Percentiles rank a stretch among this genome's conserved stretches.
These are phyloP conservation scores for Callipepla californica DNA, from an alignment of 2,113 vertebrate species.

Conservation along the genomic window DNA sequence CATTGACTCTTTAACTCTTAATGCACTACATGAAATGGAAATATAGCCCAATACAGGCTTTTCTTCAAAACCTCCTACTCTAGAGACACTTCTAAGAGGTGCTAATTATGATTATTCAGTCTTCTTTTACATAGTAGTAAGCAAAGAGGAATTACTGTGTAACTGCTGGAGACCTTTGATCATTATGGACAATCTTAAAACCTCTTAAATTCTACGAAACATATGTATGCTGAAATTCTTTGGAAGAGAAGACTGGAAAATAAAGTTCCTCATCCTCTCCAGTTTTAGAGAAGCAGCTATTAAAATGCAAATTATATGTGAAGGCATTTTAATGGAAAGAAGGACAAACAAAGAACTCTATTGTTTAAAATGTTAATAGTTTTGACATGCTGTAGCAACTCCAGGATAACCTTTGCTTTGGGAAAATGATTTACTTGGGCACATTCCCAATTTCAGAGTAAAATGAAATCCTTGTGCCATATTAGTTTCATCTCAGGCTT, in stretches of 20 bases:
- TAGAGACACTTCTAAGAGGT: neutral
- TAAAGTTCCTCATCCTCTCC: neutral
- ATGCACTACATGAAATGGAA: neutral
- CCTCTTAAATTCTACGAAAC: neutral
- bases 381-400: neutral
- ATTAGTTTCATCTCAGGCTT: neutral
- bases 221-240: neutral
- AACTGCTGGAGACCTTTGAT: neutral
- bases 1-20: too few species aligned
- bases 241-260: neutral
- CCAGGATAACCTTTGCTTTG: neutral
- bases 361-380: neutral
- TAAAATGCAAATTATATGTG: conserved; percentile 34
- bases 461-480: neutral
- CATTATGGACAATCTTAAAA: neutral
- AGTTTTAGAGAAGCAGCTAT: neutral
- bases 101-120: neutral
- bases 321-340: neutral
- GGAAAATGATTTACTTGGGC: neutral
- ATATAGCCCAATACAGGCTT: neutral
- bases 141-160: neutral
- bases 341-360: neutral
- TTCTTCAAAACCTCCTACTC: neutral
- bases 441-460: neutral
- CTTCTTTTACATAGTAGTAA: neutral